These are phyloP conservation scores for Eurytoma californica DNA, from an alignment of 2,888 invertebrate genomes.

Conservation along the genomic window DNA sequence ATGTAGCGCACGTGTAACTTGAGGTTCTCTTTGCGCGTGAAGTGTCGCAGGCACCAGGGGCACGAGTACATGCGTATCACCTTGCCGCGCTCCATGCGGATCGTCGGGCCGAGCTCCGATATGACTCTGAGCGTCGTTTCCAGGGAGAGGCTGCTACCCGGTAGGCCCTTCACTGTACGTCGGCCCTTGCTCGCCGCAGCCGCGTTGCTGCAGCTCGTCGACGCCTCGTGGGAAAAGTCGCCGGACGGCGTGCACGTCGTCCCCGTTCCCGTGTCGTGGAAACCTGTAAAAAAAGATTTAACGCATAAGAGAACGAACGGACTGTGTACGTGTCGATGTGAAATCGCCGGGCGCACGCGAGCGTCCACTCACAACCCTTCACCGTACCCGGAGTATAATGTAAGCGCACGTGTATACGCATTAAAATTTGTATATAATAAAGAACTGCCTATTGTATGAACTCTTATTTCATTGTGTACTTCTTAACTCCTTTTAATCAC, in stretches of 20 bases:
- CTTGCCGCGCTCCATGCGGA: slow-evolving; percentile 71
- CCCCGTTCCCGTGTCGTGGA: slow-evolving; percentile 50
- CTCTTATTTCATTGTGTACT: not conserved
- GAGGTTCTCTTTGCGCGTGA: slow-evolving; percentile 77
- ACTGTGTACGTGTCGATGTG: not conserved
- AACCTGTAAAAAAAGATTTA: slow-evolving; percentile 52
- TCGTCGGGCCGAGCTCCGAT: slow-evolving; percentile 71
- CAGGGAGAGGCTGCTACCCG: slow-evolving; percentile 68
- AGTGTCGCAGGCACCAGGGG: slow-evolving; percentile 73
- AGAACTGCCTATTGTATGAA: slow-evolving; percentile 31
- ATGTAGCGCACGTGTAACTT: slow-evolving; percentile 85
- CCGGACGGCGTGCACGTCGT: slow-evolving; percentile 33
- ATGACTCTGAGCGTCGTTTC: slow-evolving; percentile 72
- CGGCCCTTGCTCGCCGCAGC: slow-evolving; percentile 61
- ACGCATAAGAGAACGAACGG: not conserved
- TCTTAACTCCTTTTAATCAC: no score
- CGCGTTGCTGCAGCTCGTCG: slow-evolving; percentile 33
- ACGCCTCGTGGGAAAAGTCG: slow-evolving; percentile 42
- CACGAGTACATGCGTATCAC: slow-evolving; percentile 73
- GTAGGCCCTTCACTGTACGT: slow-evolving; percentile 69
- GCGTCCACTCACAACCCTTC: no score
- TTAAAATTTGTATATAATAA: slow-evolving; percentile 48
- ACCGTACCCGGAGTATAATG: slow-evolving; percentile 16
- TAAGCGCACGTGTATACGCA: slow-evolving; percentile 38
- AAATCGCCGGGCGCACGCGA: no score